A percentile compares a stretch with the other conserved stretches of the same genome.
phyloP scores from a whole-genome alignment of 1,140 invertebrate genomes.

The Alviniconcha marisindica region DNA sequence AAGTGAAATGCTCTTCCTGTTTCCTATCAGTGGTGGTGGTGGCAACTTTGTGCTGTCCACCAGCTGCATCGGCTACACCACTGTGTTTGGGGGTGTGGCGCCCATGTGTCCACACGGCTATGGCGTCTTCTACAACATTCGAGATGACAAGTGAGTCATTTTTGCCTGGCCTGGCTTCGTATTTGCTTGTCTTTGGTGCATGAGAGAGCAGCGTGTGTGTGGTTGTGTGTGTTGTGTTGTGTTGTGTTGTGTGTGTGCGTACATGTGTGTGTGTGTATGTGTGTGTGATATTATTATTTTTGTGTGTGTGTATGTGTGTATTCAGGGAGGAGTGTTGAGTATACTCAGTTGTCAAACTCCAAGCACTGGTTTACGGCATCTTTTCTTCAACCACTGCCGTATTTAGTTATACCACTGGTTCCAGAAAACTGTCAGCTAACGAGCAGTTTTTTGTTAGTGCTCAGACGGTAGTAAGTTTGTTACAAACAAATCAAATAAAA shows the following conservation, averaged over 20 bases:
- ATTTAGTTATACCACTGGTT: too few relatives aligned
- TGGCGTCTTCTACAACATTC: conserved; percentile 80
- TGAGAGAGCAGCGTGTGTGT: too few relatives aligned
- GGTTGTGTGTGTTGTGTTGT: neutral
- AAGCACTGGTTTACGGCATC: too few relatives aligned
- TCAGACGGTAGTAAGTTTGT: too few relatives aligned
- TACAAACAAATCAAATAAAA: too few relatives aligned
- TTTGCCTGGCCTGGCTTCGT: neutral
- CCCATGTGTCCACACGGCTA: conserved; percentile 82
- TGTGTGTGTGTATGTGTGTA: neutral
- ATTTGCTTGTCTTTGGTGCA: neutral
- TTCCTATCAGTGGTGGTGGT: conserved; percentile 80
- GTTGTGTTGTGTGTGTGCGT: too few relatives aligned
- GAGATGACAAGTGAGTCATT: conserved; percentile 74
- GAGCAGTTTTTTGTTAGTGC: too few relatives aligned
- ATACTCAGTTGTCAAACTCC: too few relatives aligned
- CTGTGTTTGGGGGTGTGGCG: conserved; percentile 79
- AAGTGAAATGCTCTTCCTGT: too few relatives aligned
- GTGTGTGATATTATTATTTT: too few relatives aligned
- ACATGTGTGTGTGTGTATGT: neutral
- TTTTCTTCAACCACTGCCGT: too few relatives aligned
- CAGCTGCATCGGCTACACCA: conserved; percentile 80
- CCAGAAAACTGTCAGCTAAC: too few relatives aligned
- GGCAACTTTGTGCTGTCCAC: conserved; percentile 82
- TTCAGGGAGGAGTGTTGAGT: neutral